A percentile compares a stretch with the other conserved stretches of the same genome.
These are phyloP conservation scores for Zaprionus africanus DNA, from an alignment of 1,140 invertebrate species.

Conservation along the genomic window DNA sequence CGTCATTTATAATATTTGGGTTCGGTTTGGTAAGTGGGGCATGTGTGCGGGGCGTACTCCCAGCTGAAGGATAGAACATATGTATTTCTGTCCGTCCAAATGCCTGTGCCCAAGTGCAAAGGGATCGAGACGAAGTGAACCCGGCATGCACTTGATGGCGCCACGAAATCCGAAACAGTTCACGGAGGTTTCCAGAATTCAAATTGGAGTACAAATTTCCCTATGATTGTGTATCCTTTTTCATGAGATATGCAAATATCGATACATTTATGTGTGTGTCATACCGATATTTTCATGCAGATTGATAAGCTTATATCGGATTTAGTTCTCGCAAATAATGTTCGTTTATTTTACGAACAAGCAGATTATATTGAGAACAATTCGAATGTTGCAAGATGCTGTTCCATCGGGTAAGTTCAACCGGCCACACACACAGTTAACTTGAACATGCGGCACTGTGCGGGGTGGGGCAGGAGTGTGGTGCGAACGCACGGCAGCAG, in stretches of 20 bases:
- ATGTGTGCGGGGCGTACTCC: constrained; percentile 23
- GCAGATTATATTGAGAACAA: constrained; percentile 83
- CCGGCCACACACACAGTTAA: constrained; percentile 33
- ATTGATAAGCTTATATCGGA: neutral
- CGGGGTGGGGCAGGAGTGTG: constrained; percentile 11
- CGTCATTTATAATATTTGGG: constrained; percentile 73
- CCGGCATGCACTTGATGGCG: constrained; percentile 3
- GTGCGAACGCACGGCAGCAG: constrained; percentile 33
- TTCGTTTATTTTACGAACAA: constrained; percentile 47
- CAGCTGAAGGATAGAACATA: constrained; percentile 2
- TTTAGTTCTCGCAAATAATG: neutral
- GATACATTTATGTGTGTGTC: neutral
- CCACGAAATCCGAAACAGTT: constrained; percentile 9
- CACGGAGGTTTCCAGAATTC: constrained; percentile 1
- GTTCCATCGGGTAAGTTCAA: constrained; percentile 57
- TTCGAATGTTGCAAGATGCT: constrained; percentile 77
- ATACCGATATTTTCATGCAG: neutral
- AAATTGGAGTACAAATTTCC: constrained; percentile 1
- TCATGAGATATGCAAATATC: neutral
- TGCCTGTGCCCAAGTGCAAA: neutral
- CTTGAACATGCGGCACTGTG: constrained; percentile 31
- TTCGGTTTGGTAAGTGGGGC: constrained; percentile 19
- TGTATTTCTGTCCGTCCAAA: neutral
- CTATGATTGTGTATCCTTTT: neutral
- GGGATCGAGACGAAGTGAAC: neutral